Percentiles rank a stretch among this genome's conserved stretches.
These are phyloP conservation scores for Plectrocnemia conspersa DNA, from an alignment of 1,140 invertebrate species.

Conservation along the genomic window DNA sequence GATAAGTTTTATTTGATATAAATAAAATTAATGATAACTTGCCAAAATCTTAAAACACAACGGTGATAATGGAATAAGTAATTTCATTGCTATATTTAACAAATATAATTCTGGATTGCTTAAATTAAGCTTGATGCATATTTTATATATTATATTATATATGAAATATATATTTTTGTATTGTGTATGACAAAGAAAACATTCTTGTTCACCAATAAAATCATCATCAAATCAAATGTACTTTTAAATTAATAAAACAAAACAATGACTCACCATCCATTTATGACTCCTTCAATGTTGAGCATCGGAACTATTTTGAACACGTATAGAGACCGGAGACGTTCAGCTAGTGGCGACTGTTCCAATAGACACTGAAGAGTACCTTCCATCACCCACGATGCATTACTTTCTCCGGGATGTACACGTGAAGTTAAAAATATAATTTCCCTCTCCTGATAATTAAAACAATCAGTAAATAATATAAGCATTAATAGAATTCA, in stretches of 20 bases:
- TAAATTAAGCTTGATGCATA: conserved; percentile 21
- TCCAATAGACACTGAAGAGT: conserved; percentile 66
- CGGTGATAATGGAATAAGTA: conserved; percentile 29
- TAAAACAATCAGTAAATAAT: conserved; percentile 10
- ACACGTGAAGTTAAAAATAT: conserved; percentile 77
- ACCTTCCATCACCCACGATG: conserved; percentile 87
- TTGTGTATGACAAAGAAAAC: conserved; percentile 16
- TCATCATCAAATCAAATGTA: neutral
- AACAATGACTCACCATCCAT: conserved; percentile 70
- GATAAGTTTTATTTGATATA: conserved; percentile 17
- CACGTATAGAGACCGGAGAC: conserved; percentile 67
- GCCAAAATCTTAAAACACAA: conserved; percentile 32
- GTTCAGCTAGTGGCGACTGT: conserved; percentile 52
- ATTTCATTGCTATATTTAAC: conserved; percentile 25
- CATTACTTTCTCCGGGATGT: conserved; percentile 85
- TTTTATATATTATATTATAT: conserved; percentile 17
- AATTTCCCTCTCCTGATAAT: conserved; percentile 58
- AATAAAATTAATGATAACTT: conserved; percentile 35
- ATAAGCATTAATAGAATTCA: conserved; percentile 9
- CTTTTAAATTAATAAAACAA: too few relatives aligned
- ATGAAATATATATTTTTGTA: too few relatives aligned
- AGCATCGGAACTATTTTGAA: conserved; percentile 87
- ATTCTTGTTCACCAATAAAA: neutral
- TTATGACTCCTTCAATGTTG: conserved; percentile 83
- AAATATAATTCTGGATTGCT: neutral